phyloP scores from a whole-genome alignment of 2,113 vertebrate species.

The Gavia stellata region DNA sequence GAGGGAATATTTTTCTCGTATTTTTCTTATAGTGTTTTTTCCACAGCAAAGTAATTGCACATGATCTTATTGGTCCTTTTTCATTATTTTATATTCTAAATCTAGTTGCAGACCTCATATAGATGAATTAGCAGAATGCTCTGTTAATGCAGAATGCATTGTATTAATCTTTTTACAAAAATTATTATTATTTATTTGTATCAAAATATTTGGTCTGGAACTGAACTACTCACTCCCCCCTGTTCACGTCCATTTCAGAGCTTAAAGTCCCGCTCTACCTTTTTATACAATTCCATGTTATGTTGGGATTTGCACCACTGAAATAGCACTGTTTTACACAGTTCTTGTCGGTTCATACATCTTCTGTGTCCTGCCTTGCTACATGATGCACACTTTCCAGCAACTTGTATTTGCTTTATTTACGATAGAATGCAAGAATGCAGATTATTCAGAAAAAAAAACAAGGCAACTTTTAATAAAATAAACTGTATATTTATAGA shows the following conservation, averaged over 20 bases:
- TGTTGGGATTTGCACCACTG: neutral
- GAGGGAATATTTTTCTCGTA: neutral
- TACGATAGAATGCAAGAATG: rapidly evolving
- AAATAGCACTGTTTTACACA: neutral
- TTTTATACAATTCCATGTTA: neutral
- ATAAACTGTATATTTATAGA: neutral
- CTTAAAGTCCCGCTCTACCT: rapidly evolving
- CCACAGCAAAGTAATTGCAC: neutral
- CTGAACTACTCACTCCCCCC: neutral
- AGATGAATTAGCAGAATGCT: neutral
- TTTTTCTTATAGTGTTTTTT: neutral
- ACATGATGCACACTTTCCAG: neutral
- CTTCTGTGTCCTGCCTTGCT: neutral
- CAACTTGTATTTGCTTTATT: neutral
- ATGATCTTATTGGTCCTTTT: neutral
- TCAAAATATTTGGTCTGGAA: neutral
- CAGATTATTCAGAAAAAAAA: neutral
- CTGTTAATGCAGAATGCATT: too few relatives aligned
- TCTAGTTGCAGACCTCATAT: neutral
- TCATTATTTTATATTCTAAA: neutral
- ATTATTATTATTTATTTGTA: neutral
- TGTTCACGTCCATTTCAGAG: neutral
- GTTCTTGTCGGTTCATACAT: neutral
- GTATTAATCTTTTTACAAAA: too few relatives aligned
- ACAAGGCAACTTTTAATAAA: neutral